Conservation (phyloP, 2,888 invertebrate genomes). For the Cheilosia grossa region DNA sequence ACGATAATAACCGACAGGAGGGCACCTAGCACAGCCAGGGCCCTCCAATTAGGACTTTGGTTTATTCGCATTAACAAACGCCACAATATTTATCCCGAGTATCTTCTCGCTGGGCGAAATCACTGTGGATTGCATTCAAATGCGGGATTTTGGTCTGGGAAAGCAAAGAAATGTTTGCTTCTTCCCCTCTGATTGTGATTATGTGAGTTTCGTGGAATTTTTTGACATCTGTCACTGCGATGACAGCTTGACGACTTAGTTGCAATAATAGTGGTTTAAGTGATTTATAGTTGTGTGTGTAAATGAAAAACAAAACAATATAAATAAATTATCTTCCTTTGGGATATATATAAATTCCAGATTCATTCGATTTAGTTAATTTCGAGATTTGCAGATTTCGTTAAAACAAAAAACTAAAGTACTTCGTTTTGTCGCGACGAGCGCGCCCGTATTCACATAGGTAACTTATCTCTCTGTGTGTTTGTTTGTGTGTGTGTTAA, state of each 20-base stretch:
- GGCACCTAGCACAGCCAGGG: constrained; percentile 84
- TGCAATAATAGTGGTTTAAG: not conserved
- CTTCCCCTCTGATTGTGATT: constrained; percentile 3
- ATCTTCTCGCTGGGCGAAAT: constrained; percentile 67
- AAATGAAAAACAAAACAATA: constrained; percentile 31
- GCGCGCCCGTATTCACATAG: constrained; percentile 55
- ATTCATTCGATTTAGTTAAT: constrained; percentile 51
- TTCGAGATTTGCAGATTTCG: constrained; percentile 62
- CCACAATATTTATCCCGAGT: constrained; percentile 70
- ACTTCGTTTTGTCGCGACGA: constrained; percentile 23
- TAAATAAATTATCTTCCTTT: constrained; percentile 32
- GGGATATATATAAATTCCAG: constrained; percentile 21
- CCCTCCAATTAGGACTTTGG: constrained; percentile 82
- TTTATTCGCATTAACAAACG: constrained; percentile 82
- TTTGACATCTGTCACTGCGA: constrained; percentile 37
- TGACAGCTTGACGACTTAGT: constrained; percentile 27
- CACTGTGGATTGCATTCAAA: constrained; percentile 72
- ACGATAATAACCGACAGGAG: constrained; percentile 82
- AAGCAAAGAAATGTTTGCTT: constrained; percentile 31
- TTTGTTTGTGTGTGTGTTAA: constrained; percentile 2
- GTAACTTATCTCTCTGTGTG: constrained; percentile 15
- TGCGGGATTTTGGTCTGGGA: constrained; percentile 50
- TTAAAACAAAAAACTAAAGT: constrained; percentile 39
- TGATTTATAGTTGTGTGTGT: constrained; percentile 2
- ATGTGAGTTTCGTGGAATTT: not conserved